Base-by-base conservation (phyloP, 2,113 vertebrate species). In the Pterocles orientalis region DNA sequence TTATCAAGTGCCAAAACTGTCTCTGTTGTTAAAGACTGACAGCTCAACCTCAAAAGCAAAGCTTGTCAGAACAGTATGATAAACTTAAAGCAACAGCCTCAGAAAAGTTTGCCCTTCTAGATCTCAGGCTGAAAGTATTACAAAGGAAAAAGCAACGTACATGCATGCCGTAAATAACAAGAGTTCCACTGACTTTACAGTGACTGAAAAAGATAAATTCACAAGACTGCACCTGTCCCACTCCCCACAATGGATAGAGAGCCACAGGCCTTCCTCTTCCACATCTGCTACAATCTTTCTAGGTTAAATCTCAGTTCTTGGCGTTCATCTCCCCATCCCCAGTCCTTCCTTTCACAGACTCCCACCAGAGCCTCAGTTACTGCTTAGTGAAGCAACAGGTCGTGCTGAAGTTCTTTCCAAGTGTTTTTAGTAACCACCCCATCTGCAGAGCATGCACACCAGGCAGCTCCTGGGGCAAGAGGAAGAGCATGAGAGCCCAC, bases 1-100 rank as follows among this genome's bases (percentile, higher is more conserved):
- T 95, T 91, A 94, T 95, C 90, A 94, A 85, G 77, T 85, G 77
- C n/a, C 77, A 89, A n/a, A 90, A 95, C 65, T 47, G 70, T 16
- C 54, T 94, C 88, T 91, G 75, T 56, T 79, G 77, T 82, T 84
- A 31, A 86, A 88, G 69, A 72, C 81, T 82, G 83, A 91, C 80
- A 84, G 61, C 70, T 76, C 62, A 93, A 34, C 61, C 76, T 77
- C 86, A 84, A 82, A 95, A 96, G 73, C 65, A 93, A 89, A 92
- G 57, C 41, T 18, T 76, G 86, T 48, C 36, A 23, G 45, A 88
- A 64, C 16, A 81, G 33, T 45, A 34, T 4, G 72, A 93, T 84
- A 92, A 95, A 95, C 69, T 68, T 70, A 84, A 82, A 92, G 72
- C 28, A 81, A 47, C 15, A 79, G 45, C 36, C 28, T 84, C 61